Base-by-base conservation (phyloP, 2,797 vertebrate genomes). In the Coendou prehensilis region DNA sequence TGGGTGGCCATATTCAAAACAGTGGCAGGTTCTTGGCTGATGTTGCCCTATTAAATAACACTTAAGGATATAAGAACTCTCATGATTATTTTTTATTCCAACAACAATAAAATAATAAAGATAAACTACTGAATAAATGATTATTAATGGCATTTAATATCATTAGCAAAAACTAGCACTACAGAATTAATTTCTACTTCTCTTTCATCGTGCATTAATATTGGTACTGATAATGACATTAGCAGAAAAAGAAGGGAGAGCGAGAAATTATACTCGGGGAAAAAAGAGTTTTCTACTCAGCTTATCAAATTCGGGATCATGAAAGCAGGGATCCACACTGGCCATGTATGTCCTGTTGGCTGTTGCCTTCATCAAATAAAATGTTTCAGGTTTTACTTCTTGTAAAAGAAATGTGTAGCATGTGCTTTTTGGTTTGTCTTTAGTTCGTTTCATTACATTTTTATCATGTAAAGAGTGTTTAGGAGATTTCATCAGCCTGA, bases 111-210 rank as follows among this genome's bases (percentile, higher is more conserved):
- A 86, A 56, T 67, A 30, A 28, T 59, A 88, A 56, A 67, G 33
- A 52, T 30, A 82, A 41, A 56, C 4, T 73, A 22, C 45, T 52
- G 84, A 89, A 81, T 78, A 73, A 84, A 83, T 81, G 76, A 54
- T 78, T 71, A 45, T 20, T 67, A 57, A 52, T 73, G 82, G 33
- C 13, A 76, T 73, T 69, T 82, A 50, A 30, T 87, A 47, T 50
- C 63, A 69, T 89, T 84, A 81, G 80, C 64, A 93, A 92, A 23
- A 96, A 79, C 80, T 33, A 9, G 4, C 37, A 56, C 45, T 71
- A 1, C 37, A 75, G 54, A 91, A 93, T 94, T 94, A 52, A 83
- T 80, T 94, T 87, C 59, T 15, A n/a, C 52, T 93, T 89, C 26
- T 37, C 47, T 87, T 83, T 84, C 45, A 64, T 64, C 82, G 54